These are phyloP conservation scores for Sphaeridia pumilis DNA, from an alignment of 2,888 invertebrate species.

Conservation along the genomic window DNA sequence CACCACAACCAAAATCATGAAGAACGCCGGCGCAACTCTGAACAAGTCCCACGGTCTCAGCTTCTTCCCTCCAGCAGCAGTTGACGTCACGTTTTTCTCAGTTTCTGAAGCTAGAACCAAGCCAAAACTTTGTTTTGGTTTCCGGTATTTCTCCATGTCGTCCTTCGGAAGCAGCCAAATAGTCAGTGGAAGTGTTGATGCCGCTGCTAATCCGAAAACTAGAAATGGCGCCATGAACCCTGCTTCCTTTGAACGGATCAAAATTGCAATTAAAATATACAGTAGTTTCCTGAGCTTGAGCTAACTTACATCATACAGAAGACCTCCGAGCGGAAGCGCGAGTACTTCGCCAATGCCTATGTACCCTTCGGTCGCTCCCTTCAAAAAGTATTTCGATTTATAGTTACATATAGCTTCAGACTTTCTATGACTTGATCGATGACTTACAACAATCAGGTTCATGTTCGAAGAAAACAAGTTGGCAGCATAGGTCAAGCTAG, in stretches of 20 bases:
- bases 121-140: too few species aligned
- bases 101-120: too few species aligned
- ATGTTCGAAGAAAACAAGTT: neutral
- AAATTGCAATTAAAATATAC: neutral
- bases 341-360: neutral
- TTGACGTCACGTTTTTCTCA: too few species aligned
- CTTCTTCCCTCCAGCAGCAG: neutral
- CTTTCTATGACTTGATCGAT: neutral
- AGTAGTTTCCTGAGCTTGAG: neutral
- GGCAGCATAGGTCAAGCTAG: neutral
- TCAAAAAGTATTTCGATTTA: neutral
- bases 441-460: neutral
- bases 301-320: neutral
- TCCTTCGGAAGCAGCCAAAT: neutral
- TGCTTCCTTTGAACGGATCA: neutral
- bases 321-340: neutral
- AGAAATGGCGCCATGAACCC: neutral
- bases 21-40: neutral
- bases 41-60: neutral
- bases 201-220: neutral
- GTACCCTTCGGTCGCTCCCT: constrained; percentile 1
- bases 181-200: neutral
- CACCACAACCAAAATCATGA: neutral
- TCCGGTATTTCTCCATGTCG: neutral
- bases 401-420: neutral